These are phyloP conservation scores for Cottoperca gobio DNA, from an alignment of 2,797 vertebrate genomes.

Conservation along the genomic window DNA sequence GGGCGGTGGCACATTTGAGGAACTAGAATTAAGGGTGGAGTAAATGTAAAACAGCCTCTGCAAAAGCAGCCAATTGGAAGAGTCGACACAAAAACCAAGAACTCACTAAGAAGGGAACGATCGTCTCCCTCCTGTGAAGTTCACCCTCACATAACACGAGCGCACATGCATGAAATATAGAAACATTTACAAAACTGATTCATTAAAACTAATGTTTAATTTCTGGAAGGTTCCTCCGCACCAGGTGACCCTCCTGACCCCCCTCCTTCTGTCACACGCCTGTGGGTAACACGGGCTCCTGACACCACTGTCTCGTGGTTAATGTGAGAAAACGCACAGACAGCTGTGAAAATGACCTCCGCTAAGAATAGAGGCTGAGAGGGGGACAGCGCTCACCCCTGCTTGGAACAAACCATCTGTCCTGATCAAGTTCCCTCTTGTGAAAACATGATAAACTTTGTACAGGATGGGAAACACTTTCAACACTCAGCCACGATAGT, in stretches of 20 bases:
- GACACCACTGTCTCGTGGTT: conserved; percentile 14
- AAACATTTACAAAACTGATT: no score
- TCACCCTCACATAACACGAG: neutral
- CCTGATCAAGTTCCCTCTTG: neutral
- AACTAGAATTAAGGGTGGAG: conserved; percentile 64
- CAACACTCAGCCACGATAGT: no score
- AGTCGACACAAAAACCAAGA: conserved; percentile 49
- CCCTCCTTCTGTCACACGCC: conserved; percentile 10
- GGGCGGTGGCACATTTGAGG: conserved; percentile 56
- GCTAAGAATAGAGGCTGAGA: conserved; percentile 28
- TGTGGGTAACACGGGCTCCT: conserved; percentile 5
- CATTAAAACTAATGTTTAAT: neutral
- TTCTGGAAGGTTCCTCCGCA: no score
- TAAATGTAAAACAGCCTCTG: conserved; percentile 12
- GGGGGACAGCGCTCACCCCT: neutral
- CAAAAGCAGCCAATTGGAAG: conserved; percentile 57
- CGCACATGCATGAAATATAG: neutral
- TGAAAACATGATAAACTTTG: neutral
- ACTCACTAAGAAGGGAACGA: conserved; percentile 12
- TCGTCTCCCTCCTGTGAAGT: neutral
- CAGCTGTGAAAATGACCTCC: conserved; percentile 50
- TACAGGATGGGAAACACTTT: neutral
- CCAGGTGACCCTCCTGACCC: neutral
- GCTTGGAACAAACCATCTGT: neutral
- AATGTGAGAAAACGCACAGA: conserved; percentile 52